These are phyloP conservation scores for Salarias fasciatus DNA, from an alignment of 2,797 vertebrate species.

Conservation along the genomic window DNA sequence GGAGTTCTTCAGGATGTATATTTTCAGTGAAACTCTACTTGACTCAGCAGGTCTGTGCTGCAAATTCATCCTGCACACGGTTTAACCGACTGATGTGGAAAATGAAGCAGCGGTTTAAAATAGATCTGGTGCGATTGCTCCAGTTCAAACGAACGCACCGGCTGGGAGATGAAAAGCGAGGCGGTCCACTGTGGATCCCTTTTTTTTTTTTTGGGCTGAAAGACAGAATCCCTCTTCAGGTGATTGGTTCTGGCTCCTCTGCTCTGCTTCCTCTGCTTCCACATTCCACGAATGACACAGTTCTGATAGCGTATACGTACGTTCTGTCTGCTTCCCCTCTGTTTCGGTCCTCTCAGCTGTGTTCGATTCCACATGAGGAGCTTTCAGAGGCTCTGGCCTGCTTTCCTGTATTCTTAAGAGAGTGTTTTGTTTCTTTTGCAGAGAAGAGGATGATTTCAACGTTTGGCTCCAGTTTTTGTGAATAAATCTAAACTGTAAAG, in stretches of 20 bases:
- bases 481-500: too few relatives aligned
- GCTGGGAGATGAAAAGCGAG: slow-evolving; percentile 32
- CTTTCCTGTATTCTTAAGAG: too few relatives aligned
- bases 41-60: slow-evolving; percentile 19
- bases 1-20: too few relatives aligned
- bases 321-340: too few relatives aligned
- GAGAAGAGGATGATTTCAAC: too few relatives aligned
- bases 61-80: slow-evolving; percentile 10
- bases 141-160: slow-evolving; percentile 48
- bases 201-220: slow-evolving; percentile 1
- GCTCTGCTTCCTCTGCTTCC: slow-evolving; percentile 5
- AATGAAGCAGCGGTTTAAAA: slow-evolving; percentile 32
- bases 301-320: too few relatives aligned
- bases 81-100: slow-evolving; percentile 24
- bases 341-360: too few relatives aligned
- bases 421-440: too few relatives aligned
- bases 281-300: too few relatives aligned
- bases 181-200: slow-evolving; percentile 31
- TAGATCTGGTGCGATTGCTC: slow-evolving; percentile 21
- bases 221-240: slow-evolving; percentile 17
- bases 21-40: slow-evolving; percentile 20
- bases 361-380: too few relatives aligned
- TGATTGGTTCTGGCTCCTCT: slow-evolving; percentile 2
- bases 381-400: too few relatives aligned
- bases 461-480: too few relatives aligned